Conservation (phyloP, 2,888 invertebrate species). For the Orthosia gothica region DNA sequence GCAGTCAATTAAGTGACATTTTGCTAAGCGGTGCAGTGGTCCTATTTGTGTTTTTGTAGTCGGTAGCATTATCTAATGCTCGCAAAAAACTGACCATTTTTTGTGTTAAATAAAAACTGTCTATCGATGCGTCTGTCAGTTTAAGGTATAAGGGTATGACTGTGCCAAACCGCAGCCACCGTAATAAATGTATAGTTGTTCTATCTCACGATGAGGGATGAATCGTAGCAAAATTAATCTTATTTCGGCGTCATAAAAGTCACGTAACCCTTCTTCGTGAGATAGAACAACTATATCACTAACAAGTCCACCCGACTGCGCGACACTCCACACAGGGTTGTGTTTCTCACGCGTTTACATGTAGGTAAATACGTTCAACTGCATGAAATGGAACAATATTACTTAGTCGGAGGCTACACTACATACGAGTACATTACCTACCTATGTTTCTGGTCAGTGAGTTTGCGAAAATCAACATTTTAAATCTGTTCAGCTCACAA, state of each 20-base stretch:
- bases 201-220: no score
- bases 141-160: not conserved
- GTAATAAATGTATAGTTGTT: no score
- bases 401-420: no score
- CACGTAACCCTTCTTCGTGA: no score
- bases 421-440: no score
- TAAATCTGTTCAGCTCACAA: not conserved
- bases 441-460: not conserved
- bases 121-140: not conserved
- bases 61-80: not conserved
- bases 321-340: not conserved
- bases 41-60: not conserved
- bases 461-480: not conserved
- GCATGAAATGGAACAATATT: no score
- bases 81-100: not conserved
- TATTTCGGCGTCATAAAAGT: no score
- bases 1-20: not conserved
- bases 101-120: not conserved
- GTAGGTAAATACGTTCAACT: not conserved
- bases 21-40: not conserved
- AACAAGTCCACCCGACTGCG: no score
- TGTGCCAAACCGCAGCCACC: not conserved
- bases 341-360: not conserved
- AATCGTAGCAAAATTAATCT: no score
- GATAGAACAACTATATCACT: no score